Percentiles rank a stretch among this genome's conserved stretches.
Conservation (phyloP, 2,113 vertebrate genomes). For the Xerus inauris region DNA sequence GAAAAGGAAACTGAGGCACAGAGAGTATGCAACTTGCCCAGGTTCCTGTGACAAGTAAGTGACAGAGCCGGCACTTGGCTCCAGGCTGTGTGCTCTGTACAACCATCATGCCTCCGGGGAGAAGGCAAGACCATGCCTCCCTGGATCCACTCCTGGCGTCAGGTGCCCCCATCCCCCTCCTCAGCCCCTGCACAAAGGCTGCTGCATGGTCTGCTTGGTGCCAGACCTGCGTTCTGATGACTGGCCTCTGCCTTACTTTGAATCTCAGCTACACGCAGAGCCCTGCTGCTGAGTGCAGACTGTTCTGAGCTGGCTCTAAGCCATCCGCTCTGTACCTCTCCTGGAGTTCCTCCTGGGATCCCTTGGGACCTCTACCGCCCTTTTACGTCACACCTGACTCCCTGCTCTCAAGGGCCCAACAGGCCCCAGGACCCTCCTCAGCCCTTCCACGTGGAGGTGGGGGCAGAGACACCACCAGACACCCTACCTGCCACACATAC, state of each 20-base stretch:
- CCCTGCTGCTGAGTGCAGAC: fast-evolving
- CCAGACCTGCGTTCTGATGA: fast-evolving
- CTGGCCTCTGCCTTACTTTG: not conserved
- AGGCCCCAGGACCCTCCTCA: not conserved
- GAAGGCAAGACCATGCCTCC: fast-evolving
- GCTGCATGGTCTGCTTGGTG: no score
- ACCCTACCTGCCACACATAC: no score
- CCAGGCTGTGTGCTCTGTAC: fast-evolving
- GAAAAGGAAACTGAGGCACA: not conserved
- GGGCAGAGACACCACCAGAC: not conserved
- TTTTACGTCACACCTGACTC: not conserved
- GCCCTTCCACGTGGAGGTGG: not conserved
- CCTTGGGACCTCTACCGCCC: not conserved
- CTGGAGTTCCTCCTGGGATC: not conserved
- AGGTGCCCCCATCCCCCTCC: fast-evolving
- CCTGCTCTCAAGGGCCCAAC: not conserved
- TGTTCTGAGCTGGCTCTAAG: not conserved
- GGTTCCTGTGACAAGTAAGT: not conserved
- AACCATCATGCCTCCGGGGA: fast-evolving
- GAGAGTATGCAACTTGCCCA: fast-evolving
- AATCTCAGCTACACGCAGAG: not conserved
- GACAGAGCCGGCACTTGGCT: not conserved
- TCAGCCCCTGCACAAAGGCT: no score
- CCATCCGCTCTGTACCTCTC: not conserved
- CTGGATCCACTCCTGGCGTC: fast-evolving